A percentile compares a stretch with the other conserved stretches of the same genome.
phyloP scores from a whole-genome alignment of 2,888 invertebrate genomes.

The Terebella lapidaria region DNA sequence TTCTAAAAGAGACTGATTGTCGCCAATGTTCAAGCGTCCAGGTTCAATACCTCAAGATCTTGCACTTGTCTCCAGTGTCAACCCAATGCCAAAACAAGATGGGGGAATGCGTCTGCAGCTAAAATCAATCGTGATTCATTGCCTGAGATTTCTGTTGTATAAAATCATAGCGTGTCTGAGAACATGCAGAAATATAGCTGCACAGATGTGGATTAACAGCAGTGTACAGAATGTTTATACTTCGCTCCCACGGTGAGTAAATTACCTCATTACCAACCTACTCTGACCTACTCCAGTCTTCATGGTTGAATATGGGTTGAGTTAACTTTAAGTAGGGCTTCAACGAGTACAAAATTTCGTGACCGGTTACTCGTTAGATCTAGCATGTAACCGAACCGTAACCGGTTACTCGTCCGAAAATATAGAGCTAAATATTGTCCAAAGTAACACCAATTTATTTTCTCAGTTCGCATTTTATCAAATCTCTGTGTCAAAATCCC shows the following conservation, averaged over 20 bases:
- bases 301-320: too few relatives aligned
- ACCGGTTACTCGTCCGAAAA: too few relatives aligned
- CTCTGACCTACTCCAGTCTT: neutral
- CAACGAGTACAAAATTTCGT: too few relatives aligned
- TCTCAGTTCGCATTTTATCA: too few relatives aligned
- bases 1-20: too few relatives aligned
- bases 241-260: slow-evolving; percentile 7
- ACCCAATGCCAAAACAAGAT: neutral
- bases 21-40: neutral
- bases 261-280: neutral
- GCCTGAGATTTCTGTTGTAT: slow-evolving; percentile 3
- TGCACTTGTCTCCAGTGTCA: neutral
- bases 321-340: too few relatives aligned
- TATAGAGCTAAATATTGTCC: too few relatives aligned
- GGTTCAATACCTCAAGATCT: neutral
- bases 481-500: too few relatives aligned
- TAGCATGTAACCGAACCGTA: too few relatives aligned
- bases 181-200: slow-evolving; percentile 2
- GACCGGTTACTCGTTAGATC: too few relatives aligned
- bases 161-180: neutral
- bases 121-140: neutral
- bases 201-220: slow-evolving; percentile 11
- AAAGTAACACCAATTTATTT: too few relatives aligned
- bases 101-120: neutral
- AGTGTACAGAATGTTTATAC: slow-evolving; percentile 4